Conservation (phyloP, 2,797 vertebrate genomes). For the Argya squamiceps region DNA sequence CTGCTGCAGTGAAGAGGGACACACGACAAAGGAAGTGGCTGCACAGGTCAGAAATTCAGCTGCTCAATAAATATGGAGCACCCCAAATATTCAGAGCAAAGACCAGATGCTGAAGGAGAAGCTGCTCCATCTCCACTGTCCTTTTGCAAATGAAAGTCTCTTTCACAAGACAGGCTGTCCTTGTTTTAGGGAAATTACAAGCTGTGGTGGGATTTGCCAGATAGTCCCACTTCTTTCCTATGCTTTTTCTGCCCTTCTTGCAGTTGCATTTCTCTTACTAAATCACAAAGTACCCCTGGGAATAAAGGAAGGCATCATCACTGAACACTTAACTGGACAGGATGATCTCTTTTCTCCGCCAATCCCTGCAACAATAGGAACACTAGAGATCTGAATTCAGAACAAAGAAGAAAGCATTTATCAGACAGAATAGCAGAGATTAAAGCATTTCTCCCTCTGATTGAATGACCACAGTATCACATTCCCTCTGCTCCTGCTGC, state of each 20-base stretch:
- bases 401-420: constrained; percentile 22
- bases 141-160: not conserved
- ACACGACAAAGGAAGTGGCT: not conserved
- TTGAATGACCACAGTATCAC: constrained; percentile 23
- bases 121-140: not conserved
- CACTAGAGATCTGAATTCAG: constrained; percentile 51
- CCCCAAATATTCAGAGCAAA: not conserved
- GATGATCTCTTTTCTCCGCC: constrained; percentile 21
- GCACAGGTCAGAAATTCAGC: not conserved
- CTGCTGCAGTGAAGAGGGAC: not conserved
- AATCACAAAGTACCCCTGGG: not conserved
- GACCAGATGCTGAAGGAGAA: not conserved
- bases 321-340: constrained; percentile 29
- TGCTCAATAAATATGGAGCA: not conserved
- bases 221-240: not conserved
- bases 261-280: not conserved
- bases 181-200: not conserved
- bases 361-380: constrained; percentile 44
- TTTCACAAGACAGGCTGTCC: not conserved
- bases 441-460: constrained; percentile 13
- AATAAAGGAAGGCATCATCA: constrained; percentile 46
- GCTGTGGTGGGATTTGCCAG: not conserved
- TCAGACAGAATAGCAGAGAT: constrained; percentile 6
- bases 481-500: constrained; percentile 39
- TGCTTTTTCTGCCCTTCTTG: not conserved